Evolutionary conservation across 2,888 invertebrate species (phyloP).

Genomic region (Drosophila melanosoma): DNA sequence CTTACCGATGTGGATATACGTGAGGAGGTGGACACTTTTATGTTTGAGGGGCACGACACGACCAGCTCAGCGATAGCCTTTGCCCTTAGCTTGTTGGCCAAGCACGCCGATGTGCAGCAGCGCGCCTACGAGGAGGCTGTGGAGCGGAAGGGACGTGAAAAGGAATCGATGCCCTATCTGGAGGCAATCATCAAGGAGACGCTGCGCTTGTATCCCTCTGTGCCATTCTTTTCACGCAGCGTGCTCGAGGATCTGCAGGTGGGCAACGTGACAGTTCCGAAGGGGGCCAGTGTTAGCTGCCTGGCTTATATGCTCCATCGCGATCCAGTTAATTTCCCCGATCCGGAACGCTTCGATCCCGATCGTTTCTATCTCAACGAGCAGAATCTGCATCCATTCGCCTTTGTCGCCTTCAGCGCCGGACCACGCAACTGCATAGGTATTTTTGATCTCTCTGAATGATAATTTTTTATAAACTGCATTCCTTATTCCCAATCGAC

Average conservation of each 20-base stretch:
- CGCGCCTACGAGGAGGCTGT: slow-evolving; percentile 84
- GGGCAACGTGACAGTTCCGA: slow-evolving; percentile 84
- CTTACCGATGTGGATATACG: slow-evolving; percentile 86
- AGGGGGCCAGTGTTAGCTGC: slow-evolving; percentile 83
- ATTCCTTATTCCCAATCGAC: not conserved
- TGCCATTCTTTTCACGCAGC: slow-evolving; percentile 85
- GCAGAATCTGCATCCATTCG: slow-evolving; percentile 80
- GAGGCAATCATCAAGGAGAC: slow-evolving; percentile 87
- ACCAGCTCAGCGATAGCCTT: slow-evolving; percentile 86
- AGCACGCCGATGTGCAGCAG: slow-evolving; percentile 85
- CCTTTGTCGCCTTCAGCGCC: slow-evolving; percentile 83
- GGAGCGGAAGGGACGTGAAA: slow-evolving; percentile 82
- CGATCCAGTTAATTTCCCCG: slow-evolving; percentile 85
- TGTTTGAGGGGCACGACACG: slow-evolving; percentile 87
- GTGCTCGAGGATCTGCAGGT: slow-evolving; percentile 85
- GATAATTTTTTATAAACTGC: not conserved
- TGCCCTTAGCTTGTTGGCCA: slow-evolving; percentile 86
- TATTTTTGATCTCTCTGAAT: slow-evolving; percentile 23
- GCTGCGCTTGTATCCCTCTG: slow-evolving; percentile 86
- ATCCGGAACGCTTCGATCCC: slow-evolving; percentile 85
- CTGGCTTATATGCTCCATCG: slow-evolving; percentile 85
- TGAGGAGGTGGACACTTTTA: slow-evolving; percentile 87
- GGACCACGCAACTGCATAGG: slow-evolving; percentile 84
- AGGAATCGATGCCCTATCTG: slow-evolving; percentile 85
- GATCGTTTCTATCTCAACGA: slow-evolving; percentile 80